Percentiles rank a stretch among this genome's conserved stretches.
Evolutionary conservation across 2,888 invertebrate species (phyloP).

Genomic region (Onthophagus sagittarius): DNA sequence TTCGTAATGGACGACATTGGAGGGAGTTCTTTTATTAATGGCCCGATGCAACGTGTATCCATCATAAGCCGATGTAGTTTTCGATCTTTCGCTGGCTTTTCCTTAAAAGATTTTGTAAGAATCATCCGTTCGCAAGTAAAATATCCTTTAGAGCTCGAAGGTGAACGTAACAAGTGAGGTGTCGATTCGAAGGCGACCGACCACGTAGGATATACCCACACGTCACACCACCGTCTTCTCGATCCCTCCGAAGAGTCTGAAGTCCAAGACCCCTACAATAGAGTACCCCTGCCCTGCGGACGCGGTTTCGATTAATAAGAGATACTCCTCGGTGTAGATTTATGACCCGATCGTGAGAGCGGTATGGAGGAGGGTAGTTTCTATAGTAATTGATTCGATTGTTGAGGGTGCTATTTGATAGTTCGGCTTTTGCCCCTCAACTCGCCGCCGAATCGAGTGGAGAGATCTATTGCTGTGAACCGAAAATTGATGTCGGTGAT

Average conservation of each 20-base stretch:
- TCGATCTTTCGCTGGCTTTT: too few relatives aligned
- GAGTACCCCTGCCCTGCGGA: background rate
- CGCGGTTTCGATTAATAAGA: constrained; percentile 12
- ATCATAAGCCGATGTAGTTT: background rate
- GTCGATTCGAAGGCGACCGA: constrained; percentile 6
- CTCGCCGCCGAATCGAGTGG: background rate
- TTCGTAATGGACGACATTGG: background rate
- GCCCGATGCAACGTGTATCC: background rate
- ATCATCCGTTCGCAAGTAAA: background rate
- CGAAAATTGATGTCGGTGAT: background rate
- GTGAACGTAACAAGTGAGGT: constrained; percentile 11
- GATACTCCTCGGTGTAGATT: constrained; percentile 3
- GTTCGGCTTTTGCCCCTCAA: constrained; percentile 2
- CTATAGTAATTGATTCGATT: constrained; percentile 12
- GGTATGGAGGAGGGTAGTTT: constrained; percentile 4
- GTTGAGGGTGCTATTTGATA: constrained; percentile 2
- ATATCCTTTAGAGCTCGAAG: background rate
- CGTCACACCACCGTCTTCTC: background rate
- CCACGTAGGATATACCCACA: constrained; percentile 2
- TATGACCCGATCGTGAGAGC: background rate
- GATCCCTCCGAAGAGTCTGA: background rate
- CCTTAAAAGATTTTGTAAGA: background rate
- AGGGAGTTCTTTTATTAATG: background rate
- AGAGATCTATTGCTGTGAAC: background rate
- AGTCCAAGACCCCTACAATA: background rate